Base-by-base conservation (phyloP, 2,888 invertebrate species). In the Drosophila kambysellisi region DNA sequence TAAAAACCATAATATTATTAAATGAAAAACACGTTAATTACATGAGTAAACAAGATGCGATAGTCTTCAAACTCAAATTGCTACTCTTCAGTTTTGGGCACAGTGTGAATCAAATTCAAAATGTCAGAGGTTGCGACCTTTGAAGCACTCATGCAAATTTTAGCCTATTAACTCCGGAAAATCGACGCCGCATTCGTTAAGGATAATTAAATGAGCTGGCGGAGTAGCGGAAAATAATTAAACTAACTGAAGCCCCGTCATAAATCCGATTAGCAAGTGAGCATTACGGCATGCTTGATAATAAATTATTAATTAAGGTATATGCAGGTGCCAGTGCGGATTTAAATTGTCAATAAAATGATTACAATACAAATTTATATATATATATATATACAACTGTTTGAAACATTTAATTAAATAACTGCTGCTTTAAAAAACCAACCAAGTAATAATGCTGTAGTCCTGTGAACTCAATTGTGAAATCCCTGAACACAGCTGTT, bases 181-280 rank as follows among this genome's bases (percentile, higher is more conserved):
- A 20, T 32, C 46, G 41, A 29, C 52, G 61, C 43, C 62, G 32
- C 7, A 25, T 33, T 20, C 32, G 25, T 30, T 46, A 37, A 35
- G 25, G 41, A 11, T 43, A 48, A 35, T 20, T 57, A 43, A 20
- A 48, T 72, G 64, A 62, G 52, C 17, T 52, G 46, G 20, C 48
- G 57, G 50, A 57, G 57, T 56, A 46, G 63, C 70, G 61, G 65
- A 30, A 81, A 79, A 70, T 72, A 62, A 75, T 79, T 77, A 43
- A 74, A 79, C 81, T 79, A 69, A 54, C 71, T 56, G 50, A 60
- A 68, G 37, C 59, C 62, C 54, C 32, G 53, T 66, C 60, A 70
- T 37, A 68, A 57, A 77, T 60, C 72, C 41, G 61, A 50, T 74
- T 69, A 66, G 65, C 57, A 57, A 51, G 51, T 53, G 41, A 50